Evolutionary conservation across 2,888 invertebrate species (phyloP).

Genomic region (Alcis repandata): DNA sequence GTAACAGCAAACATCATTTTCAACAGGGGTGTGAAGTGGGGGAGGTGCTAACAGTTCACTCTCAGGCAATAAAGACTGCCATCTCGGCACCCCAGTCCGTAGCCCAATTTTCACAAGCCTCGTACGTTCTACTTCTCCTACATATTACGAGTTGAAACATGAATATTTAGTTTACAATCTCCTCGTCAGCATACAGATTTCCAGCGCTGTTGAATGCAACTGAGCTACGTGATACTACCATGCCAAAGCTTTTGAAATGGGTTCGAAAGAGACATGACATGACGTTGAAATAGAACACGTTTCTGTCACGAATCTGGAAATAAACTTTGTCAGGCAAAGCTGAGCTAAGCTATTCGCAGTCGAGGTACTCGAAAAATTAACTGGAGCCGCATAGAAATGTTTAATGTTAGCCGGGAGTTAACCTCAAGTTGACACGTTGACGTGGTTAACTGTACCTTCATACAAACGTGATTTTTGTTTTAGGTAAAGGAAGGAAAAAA

Average conservation of each 20-base stretch:
- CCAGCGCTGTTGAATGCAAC: conserved; percentile 6
- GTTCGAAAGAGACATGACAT: conserved; percentile 1
- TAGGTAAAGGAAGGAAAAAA: no score
- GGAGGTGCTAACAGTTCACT: background rate
- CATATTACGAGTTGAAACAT: conserved; percentile 7
- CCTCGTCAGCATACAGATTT: conserved; percentile 8
- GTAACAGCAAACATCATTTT: background rate
- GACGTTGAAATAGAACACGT: conserved; percentile 7
- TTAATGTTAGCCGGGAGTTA: background rate
- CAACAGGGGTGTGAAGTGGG: background rate
- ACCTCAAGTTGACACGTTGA: background rate
- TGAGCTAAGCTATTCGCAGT: background rate
- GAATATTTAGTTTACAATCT: conserved; percentile 17
- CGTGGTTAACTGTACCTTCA: no score
- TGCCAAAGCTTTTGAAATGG: conserved; percentile 2
- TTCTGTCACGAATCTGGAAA: background rate
- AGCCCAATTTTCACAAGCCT: conserved; percentile 7
- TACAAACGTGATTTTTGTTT: no score
- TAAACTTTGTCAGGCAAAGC: background rate
- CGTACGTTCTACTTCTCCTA: conserved; percentile 7
- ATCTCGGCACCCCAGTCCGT: background rate
- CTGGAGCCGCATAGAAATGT: background rate
- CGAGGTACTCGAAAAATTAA: conserved; percentile 4
- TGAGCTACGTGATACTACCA: conserved; percentile 5
- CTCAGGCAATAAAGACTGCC: conserved; percentile 6